Evolutionary conservation across 2,113 vertebrate genomes (phyloP), one percentile per base, ranked within the genome.

Genomic region (Hippopotamus amphibius): DNA sequence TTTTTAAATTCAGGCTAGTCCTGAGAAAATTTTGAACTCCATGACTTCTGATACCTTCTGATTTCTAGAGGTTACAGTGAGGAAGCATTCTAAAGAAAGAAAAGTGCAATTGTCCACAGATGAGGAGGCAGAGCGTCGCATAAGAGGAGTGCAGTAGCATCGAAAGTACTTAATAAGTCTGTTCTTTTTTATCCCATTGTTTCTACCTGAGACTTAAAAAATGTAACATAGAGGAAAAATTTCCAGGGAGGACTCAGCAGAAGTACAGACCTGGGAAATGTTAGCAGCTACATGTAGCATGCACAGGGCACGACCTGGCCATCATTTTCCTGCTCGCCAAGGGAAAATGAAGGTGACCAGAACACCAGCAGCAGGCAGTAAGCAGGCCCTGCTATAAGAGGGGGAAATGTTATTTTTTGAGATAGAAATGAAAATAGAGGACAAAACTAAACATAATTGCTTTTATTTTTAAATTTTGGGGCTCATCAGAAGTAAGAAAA

Each of bases 1-100:
- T 92, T 94, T 94, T 84, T 43, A 65, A 94, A 88, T 69, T 94
- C 90, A 94, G 41, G 46, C 57, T 59, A 63, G 30, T 72, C 80
- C 53, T 50, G 16, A 30, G n/a, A 85, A 80, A 63, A 88, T 77
- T 81, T 66, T 57, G 61, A 61, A 74, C 55, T 80, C n/a, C 21
- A 15, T n/a, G 72, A 28, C 77, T 93, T 97, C 86, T 79, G 57
- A 22, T 28, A 11, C 90, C 57, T 89, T 89, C 57, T 37, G 16
- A 84, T 96, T 69, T 94, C n/a, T 66, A 28, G 90, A 90, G 48
- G 5, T 90, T n/a, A 41, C 30, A 28, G 15, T 50, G 83, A 92
- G 37, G 85, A 66, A 48, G 22, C 88, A 69, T 81, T 65, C 63
- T 83, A 48, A 92, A 77, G 86, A 90, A 81, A 79, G 61, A 28